Evolutionary conservation across 2,888 invertebrate genomes (phyloP).

Genomic region (Aproaerema taeniolella): DNA sequence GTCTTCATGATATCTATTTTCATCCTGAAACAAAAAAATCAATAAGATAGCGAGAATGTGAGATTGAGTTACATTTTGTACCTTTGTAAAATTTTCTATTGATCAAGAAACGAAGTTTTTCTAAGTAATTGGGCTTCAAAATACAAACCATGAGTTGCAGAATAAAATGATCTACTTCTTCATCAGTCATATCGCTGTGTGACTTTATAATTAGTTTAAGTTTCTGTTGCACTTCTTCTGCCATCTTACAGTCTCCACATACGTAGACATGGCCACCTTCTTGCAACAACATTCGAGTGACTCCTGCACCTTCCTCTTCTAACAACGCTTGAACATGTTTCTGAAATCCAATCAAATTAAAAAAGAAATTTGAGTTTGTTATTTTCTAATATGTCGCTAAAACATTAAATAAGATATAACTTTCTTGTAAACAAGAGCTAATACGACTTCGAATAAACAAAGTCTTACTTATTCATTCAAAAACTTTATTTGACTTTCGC

Average conservation of each 20-base stretch:
- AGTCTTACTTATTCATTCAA: too few relatives aligned
- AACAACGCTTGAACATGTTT: slow-evolving; percentile 95
- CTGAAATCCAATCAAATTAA: slow-evolving; percentile 60
- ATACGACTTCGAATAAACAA: too few relatives aligned
- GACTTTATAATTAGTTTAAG: slow-evolving; percentile 85
- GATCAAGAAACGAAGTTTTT: too few relatives aligned
- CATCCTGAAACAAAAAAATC: slow-evolving; percentile 92
- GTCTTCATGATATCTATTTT: slow-evolving; percentile 96
- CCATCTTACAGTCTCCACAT: slow-evolving; percentile 98
- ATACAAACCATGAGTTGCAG: slow-evolving; percentile 86
- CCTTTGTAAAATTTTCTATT: too few relatives aligned
- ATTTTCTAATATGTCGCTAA: too few relatives aligned
- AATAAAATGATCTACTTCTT: slow-evolving; percentile 89
- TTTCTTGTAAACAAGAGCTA: too few relatives aligned
- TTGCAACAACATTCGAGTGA: slow-evolving; percentile 85
- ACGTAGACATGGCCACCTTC: slow-evolving; percentile 95
- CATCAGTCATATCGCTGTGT: slow-evolving; percentile 82
- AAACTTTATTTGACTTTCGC: too few relatives aligned
- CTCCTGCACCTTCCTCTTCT: slow-evolving; percentile 84
- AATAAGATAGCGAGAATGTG: too few relatives aligned
- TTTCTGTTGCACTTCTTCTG: slow-evolving; percentile 94
- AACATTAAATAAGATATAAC: too few relatives aligned
- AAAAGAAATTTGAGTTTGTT: background rate
- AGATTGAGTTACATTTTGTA: too few relatives aligned
- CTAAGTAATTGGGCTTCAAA: too few relatives aligned